phyloP scores from a whole-genome alignment of 2,888 invertebrate genomes.

The Leptopilina drosophilae region DNA sequence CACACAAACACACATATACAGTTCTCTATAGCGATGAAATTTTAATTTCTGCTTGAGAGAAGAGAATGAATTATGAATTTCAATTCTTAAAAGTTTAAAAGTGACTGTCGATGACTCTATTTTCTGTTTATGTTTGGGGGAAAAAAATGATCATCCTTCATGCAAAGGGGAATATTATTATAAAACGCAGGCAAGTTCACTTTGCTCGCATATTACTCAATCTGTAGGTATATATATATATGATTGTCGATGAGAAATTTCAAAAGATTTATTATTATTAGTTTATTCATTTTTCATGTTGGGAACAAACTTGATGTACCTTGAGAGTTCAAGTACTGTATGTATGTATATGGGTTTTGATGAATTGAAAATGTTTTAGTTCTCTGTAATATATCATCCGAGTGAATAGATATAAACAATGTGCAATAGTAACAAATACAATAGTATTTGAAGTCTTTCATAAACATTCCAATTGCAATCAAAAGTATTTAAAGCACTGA shows the following conservation, averaged over 20 bases:
- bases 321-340: not conserved
- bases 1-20: not conserved
- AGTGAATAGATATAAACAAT: not conserved
- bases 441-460: no score
- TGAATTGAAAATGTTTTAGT: conserved; percentile 3
- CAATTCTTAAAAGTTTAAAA: not conserved
- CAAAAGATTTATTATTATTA: conserved; percentile 27
- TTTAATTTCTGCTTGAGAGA: conserved; percentile 22
- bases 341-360: not conserved
- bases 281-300: conserved; percentile 2
- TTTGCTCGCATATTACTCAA: conserved; percentile 11
- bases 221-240: not conserved
- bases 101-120: conserved; percentile 30
- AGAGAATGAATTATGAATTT: conserved; percentile 32
- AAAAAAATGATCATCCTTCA: not conserved
- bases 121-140: not conserved
- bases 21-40: conserved; percentile 27
- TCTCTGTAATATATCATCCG: not conserved
- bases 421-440: not conserved
- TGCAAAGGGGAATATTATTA: not conserved
- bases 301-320: not conserved
- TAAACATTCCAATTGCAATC: no score
- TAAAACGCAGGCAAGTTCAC: not conserved
- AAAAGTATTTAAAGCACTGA: no score
- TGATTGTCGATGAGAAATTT: conserved; percentile 3